These are phyloP conservation scores for Potorous gilbertii DNA, from an alignment of 2,797 vertebrate genomes.

Conservation along the genomic window DNA sequence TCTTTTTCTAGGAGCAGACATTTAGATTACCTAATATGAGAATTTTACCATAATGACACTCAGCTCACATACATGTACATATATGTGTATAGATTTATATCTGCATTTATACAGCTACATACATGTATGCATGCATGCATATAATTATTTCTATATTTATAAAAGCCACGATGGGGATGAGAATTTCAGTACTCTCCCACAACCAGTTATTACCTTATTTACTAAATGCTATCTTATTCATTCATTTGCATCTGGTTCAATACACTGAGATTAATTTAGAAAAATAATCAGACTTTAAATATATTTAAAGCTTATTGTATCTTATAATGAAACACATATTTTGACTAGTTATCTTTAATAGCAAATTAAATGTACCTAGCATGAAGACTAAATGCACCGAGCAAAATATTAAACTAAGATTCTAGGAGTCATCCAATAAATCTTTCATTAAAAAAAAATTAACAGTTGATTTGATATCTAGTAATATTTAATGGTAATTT, in stretches of 20 bases:
- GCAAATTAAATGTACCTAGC: neutral
- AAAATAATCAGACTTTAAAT: neutral
- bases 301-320: neutral
- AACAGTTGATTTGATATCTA: neutral
- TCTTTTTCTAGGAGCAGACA: neutral
- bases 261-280: neutral
- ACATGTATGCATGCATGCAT: neutral
- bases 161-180: neutral
- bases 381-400: neutral
- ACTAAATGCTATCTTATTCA: neutral
- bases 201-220: neutral
- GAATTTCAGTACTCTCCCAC: neutral
- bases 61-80: fast-evolving
- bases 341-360: neutral
- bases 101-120: neutral
- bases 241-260: neutral
- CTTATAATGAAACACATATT: neutral
- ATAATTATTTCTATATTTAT: neutral
- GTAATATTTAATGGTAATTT: neutral
- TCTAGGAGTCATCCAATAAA: neutral
- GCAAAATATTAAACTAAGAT: neutral
- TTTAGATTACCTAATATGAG: neutral
- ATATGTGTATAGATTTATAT: neutral
- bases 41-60: neutral
- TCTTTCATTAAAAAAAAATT: neutral